Base-by-base conservation (phyloP, 2,888 invertebrate species). In the Fragum fragum region DNA sequence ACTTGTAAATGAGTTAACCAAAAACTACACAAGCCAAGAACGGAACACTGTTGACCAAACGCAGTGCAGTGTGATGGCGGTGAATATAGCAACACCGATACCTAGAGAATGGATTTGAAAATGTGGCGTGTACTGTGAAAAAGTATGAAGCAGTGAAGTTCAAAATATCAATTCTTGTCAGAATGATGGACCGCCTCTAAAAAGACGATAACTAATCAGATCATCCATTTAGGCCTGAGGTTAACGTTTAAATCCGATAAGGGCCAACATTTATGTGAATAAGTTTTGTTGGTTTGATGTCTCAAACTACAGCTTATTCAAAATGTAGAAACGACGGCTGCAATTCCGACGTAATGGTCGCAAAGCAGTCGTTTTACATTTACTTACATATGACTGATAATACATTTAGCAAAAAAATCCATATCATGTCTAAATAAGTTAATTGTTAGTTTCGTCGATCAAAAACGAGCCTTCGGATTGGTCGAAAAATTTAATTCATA, bases 1-100 rank as follows among this genome's bases (percentile, higher is more conserved):
- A 0, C 81, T 55, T 7, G 88, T 81, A 81, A 95, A 93, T 9
- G 94, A 94, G 26, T 91, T 87, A 52, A 94, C 76, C 53, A 94
- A 87, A 86, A 92, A 94, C 83, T 93, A 76, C 9, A 79, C 39
- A 3, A 83, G 69, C 83, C 83, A 83, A 39, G 73, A 70, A 14
- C 83, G 63, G 39, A 83, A 36, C 6, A 79, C 76, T 0, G 83
- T 74, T 11, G 73, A 63, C 29, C 79, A 76, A 29, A 73, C 61
- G 71, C 76, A 71, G 63, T 79, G 77, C 11, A 79, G 21, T 16
- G 59, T 63, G 66, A 76, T 74, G 2, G 71, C 77, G 14, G 57
- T 11, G 21, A 79, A 47, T 21, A 79, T 55, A 9, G 79, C 52
- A 9, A 79, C 28, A 3, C 83, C 83, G 9, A 79, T 71, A 26